phyloP scores from a whole-genome alignment of 2,888 invertebrate genomes.

The Melinopterus prodromus region DNA sequence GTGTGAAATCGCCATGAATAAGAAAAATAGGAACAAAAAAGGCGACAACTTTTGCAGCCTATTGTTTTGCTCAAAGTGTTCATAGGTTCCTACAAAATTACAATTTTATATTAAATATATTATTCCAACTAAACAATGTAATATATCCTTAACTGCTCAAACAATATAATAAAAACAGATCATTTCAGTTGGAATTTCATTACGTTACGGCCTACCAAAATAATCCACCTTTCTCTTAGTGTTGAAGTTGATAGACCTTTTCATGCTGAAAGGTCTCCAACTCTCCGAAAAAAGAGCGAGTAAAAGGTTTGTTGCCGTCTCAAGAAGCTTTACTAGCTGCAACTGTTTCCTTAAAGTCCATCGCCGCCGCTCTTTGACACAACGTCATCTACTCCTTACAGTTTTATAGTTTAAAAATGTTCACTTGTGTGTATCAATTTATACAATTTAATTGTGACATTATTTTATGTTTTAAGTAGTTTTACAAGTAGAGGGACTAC shows the following conservation, averaged over 20 bases:
- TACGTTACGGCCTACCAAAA: background rate
- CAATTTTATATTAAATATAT: no score
- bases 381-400: no score
- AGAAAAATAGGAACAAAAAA: no score
- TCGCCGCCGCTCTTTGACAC: background rate
- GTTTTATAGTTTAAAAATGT: background rate
- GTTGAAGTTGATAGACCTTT: background rate
- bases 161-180: no score
- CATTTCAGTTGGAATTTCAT: no score
- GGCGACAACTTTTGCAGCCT: no score
- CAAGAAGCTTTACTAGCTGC: background rate
- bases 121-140: no score
- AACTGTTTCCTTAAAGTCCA: background rate
- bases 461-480: conserved; percentile 8
- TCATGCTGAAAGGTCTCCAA: background rate
- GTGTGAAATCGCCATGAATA: no score
- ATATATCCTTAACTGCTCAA: no score
- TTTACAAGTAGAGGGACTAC: conserved; percentile 35
- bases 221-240: background rate
- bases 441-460: background rate
- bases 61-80: no score
- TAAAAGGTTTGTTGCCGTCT: background rate
- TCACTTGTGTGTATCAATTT: conserved; percentile 13
- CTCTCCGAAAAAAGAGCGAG: background rate
- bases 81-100: no score